phyloP scores from a whole-genome alignment of 1,140 invertebrate genomes.

The Asbolus verrucosus region DNA sequence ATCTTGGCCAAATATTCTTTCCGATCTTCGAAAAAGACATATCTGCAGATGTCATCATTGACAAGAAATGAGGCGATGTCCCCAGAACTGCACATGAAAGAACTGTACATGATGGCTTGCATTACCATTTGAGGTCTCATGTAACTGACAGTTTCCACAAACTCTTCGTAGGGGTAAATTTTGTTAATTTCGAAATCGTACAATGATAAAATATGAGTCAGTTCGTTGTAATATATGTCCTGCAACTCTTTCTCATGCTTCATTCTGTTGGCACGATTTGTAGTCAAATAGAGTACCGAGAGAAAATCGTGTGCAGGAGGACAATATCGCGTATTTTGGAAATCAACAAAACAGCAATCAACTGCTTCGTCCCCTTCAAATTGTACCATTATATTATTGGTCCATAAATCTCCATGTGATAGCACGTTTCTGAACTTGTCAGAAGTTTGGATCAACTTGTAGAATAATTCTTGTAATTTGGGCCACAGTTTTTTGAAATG shows the following conservation, averaged over 20 bases:
- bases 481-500: conserved; percentile 28
- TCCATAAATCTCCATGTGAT: conserved; percentile 66
- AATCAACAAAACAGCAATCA: conserved; percentile 67
- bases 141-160: conserved; percentile 43
- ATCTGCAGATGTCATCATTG: conserved; percentile 1
- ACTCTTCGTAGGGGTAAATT: conserved; percentile 46
- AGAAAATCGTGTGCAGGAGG: conserved; percentile 68
- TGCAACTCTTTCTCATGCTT: conserved; percentile 59
- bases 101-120: conserved; percentile 15
- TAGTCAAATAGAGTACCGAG: conserved; percentile 63
- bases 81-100: neutral
- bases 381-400: conserved; percentile 66
- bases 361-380: conserved; percentile 65
- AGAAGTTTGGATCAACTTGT: conserved; percentile 35
- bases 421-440: conserved; percentile 59
- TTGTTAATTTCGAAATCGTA: conserved; percentile 41
- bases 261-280: conserved; percentile 60
- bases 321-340: conserved; percentile 68
- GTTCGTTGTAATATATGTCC: conserved; percentile 62
- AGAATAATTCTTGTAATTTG: conserved; percentile 19
- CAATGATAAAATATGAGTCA: conserved; percentile 58
- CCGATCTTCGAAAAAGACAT: conserved; percentile 28
- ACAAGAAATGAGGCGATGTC: neutral
- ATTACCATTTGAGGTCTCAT: conserved; percentile 40
- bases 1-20: conserved; percentile 10